Percentiles rank a stretch among this genome's conserved stretches.
phyloP scores from a whole-genome alignment of 2,113 vertebrate genomes.

The Erpornis zantholeuca region DNA sequence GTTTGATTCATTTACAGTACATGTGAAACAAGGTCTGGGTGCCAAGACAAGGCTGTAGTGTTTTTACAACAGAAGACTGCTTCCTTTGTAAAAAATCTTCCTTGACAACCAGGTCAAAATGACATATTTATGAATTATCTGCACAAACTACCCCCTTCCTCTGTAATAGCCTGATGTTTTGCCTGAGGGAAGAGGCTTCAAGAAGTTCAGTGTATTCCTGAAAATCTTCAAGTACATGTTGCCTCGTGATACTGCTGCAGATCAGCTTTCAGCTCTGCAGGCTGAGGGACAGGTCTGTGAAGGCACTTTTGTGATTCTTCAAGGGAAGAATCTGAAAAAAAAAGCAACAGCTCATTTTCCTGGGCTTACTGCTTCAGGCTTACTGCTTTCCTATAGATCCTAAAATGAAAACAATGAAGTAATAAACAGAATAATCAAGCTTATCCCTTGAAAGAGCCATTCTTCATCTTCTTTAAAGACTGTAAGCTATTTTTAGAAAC shows the following conservation, averaged over 20 bases:
- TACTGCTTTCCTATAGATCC: background rate
- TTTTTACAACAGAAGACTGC: background rate
- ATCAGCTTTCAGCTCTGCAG: background rate
- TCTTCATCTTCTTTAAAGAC: background rate
- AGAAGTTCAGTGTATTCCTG: background rate
- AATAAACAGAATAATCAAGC: slow-evolving; percentile 8
- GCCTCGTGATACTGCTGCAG: background rate
- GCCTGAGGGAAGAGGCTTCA: background rate
- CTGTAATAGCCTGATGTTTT: background rate
- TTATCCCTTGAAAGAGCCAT: background rate
- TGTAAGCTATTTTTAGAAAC: slow-evolving; percentile 9
- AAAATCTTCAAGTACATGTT: background rate
- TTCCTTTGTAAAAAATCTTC: background rate
- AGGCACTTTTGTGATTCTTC: background rate
- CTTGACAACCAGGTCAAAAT: background rate
- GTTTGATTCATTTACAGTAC: background rate
- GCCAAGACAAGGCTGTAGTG: background rate
- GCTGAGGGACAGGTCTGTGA: slow-evolving; percentile 3
- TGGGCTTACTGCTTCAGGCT: background rate
- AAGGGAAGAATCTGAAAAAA: background rate
- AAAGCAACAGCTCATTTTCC: background rate
- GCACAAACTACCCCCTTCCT: background rate
- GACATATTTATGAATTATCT: background rate
- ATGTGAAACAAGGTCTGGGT: background rate
- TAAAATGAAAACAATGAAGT: slow-evolving; percentile 4